Evolutionary conservation across 2,113 vertebrate species (phyloP).

Genomic region (Lanius collurio): DNA sequence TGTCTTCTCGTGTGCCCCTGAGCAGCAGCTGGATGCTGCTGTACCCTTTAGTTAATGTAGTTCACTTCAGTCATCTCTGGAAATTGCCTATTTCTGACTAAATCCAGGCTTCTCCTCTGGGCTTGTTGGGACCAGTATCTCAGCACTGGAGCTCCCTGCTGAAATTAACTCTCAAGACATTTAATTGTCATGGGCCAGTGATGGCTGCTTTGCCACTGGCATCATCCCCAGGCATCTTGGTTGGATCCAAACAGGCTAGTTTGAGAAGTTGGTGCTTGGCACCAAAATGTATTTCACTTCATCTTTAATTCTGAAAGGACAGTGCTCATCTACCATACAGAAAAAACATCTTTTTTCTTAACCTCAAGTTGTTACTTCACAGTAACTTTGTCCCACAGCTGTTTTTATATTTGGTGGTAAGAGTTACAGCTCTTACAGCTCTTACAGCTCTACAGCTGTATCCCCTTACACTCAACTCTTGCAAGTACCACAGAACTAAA

Average conservation of each 20-base stretch:
- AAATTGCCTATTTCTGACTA: not conserved
- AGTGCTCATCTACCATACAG: not conserved
- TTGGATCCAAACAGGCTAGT: not conserved
- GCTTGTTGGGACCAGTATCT: not conserved
- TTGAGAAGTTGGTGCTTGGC: not conserved
- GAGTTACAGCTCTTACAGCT: no score
- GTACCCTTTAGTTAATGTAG: not conserved
- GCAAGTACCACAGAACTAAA: not conserved
- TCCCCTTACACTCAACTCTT: not conserved
- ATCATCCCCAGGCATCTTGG: not conserved
- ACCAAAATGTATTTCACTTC: not conserved
- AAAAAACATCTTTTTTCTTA: not conserved
- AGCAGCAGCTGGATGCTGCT: not conserved
- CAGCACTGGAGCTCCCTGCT: not conserved
- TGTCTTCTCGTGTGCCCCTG: fast-evolving
- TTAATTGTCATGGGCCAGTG: not conserved
- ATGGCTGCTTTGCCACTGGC: not conserved
- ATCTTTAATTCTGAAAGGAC: not conserved
- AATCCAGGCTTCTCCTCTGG: not conserved
- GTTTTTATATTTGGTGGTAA: not conserved
- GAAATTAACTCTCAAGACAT: not conserved
- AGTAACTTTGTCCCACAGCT: not conserved
- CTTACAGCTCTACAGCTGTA: not conserved
- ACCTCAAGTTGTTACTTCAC: not conserved
- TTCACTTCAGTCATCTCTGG: not conserved